These are phyloP conservation scores for human DNA, from an alignment of 2,113 vertebrate genomes.

Conservation along the genomic window GRCh38 chr7:49728501-49729000, in stretches of 20 bases:
- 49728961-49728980: neutral
- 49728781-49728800: neutral
- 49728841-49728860: no score
- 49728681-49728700: no score
- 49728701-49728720: neutral
- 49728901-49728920: neutral
- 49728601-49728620: no score
- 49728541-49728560: no score
- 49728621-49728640: no score
- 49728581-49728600: no score
- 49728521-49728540: no score
- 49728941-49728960: fast-evolving
- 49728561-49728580: no score
- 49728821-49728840: neutral
- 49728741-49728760: neutral
- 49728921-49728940: neutral
- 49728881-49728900: neutral
- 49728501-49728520: no score
- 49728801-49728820: neutral
- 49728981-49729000: no score
- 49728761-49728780: neutral
- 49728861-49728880: neutral
- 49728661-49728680: no score
- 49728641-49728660: no score
- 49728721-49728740: neutral